Evolutionary conservation across 2,888 invertebrate species (phyloP).

Genomic region (Achlya flavicornis): DNA sequence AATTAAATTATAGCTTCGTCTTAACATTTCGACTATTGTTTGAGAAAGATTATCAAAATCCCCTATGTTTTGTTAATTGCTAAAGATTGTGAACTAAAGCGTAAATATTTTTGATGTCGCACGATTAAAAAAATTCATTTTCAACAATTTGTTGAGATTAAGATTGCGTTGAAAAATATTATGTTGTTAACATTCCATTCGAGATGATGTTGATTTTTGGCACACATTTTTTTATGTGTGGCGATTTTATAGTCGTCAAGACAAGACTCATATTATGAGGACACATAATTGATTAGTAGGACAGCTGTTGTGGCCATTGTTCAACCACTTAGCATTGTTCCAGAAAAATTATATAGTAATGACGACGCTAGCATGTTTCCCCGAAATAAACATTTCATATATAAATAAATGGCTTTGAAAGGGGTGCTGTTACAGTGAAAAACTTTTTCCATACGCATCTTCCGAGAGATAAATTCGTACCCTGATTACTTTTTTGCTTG

Average conservation of each 20-base stretch:
- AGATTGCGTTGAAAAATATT: slow-evolving; percentile 75
- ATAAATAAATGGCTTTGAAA: slow-evolving; percentile 18
- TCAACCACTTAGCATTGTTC: slow-evolving; percentile 58
- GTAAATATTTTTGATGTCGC: slow-evolving; percentile 58
- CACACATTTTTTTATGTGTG: slow-evolving; percentile 71
- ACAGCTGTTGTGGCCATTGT: slow-evolving; percentile 71
- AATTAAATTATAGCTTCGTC: slow-evolving; percentile 70
- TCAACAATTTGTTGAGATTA: slow-evolving; percentile 77
- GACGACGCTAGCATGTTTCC: neutral
- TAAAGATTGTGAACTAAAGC: slow-evolving; percentile 36
- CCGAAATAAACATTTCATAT: slow-evolving; percentile 4
- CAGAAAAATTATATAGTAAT: slow-evolving; percentile 41
- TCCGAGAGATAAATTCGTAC: slow-evolving; percentile 63
- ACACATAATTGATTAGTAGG: slow-evolving; percentile 73
- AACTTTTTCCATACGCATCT: slow-evolving; percentile 67
- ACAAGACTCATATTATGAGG: slow-evolving; percentile 72
- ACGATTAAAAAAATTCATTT: slow-evolving; percentile 71
- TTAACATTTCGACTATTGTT: slow-evolving; percentile 70
- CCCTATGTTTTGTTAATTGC: slow-evolving; percentile 50
- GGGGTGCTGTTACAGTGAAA: slow-evolving; percentile 38
- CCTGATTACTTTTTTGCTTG: slow-evolving; percentile 51
- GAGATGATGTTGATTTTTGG: slow-evolving; percentile 77
- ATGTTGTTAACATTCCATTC: slow-evolving; percentile 78
- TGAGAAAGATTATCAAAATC: slow-evolving; percentile 61
- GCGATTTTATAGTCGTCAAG: slow-evolving; percentile 75